Evolutionary conservation across 1,140 invertebrate species (phyloP).

Genomic region (Adoxophyes honmai): DNA sequence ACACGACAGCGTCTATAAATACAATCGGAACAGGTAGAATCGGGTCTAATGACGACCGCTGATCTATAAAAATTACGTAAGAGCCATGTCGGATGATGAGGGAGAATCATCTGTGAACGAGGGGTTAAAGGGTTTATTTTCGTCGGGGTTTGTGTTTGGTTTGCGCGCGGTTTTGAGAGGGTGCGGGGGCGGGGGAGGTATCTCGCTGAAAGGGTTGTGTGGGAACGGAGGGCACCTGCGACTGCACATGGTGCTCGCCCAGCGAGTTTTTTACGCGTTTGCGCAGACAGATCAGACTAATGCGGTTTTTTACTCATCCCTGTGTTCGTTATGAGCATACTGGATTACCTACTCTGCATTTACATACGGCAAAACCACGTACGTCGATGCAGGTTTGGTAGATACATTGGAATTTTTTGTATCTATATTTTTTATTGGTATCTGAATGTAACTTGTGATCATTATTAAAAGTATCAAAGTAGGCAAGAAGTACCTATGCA

Average conservation of each 20-base stretch:
- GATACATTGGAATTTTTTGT: too few species aligned
- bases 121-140: conserved; percentile 24
- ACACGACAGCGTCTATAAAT: conserved; percentile 73
- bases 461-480: too few species aligned
- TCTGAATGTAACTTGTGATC: too few species aligned
- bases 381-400: too few species aligned
- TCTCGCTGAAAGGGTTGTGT: conserved; percentile 71
- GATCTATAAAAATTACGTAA: conserved; percentile 22
- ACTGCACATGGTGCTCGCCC: conserved; percentile 70
- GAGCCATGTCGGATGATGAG: not conserved
- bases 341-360: conserved; percentile 7
- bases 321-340: conserved; percentile 15
- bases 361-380: too few species aligned
- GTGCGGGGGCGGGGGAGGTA: conserved; percentile 26
- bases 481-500: too few species aligned
- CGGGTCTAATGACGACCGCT: conserved; percentile 51
- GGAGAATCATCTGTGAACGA: conserved; percentile 15
- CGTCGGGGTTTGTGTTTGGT: conserved; percentile 21
- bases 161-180: conserved; percentile 50
- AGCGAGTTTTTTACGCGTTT: conserved; percentile 69
- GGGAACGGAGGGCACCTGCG: conserved; percentile 74
- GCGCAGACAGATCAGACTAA: conserved; percentile 65
- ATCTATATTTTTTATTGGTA: too few species aligned
- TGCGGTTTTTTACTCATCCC: conserved; percentile 70
- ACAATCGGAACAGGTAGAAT: conserved; percentile 75